Evolutionary conservation across 2,113 vertebrate species (phyloP).

Genomic region (Myiozetetes cayanensis): DNA sequence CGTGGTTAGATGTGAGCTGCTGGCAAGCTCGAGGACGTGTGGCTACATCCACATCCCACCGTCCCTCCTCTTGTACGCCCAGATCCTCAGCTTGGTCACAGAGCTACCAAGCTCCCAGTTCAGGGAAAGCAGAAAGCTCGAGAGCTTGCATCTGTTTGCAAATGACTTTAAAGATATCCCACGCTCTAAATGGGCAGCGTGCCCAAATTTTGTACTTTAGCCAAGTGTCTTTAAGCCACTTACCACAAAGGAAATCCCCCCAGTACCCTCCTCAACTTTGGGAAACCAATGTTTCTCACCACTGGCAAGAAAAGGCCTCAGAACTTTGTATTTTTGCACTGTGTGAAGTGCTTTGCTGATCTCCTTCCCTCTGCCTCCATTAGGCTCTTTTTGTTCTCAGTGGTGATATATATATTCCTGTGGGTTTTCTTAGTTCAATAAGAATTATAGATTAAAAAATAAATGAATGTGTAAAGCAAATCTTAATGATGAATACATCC

Average conservation of each 20-base stretch:
- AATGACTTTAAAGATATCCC: not conserved
- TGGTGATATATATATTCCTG: constrained; percentile 9
- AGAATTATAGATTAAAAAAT: constrained; percentile 68
- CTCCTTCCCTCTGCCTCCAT: constrained; percentile 16
- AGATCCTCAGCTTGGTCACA: not conserved
- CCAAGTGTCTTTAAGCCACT: not conserved
- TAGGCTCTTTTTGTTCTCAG: constrained; percentile 37
- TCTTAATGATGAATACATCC: constrained; percentile 47
- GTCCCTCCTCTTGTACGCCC: rapidly evolving
- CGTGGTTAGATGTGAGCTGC: not conserved
- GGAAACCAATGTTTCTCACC: not conserved
- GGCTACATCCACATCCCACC: rapidly evolving
- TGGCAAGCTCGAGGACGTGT: rapidly evolving
- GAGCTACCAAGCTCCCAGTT: not conserved
- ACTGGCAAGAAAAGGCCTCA: not conserved
- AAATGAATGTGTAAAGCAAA: constrained; percentile 56
- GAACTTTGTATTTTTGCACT: not conserved
- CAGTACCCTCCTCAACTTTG: not conserved
- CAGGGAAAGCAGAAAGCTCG: not conserved
- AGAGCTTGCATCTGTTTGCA: not conserved
- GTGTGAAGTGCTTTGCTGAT: not conserved
- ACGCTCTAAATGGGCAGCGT: not conserved
- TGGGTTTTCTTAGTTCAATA: constrained; percentile 46
- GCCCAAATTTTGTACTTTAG: not conserved
- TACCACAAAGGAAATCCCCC: rapidly evolving